Percentiles rank a stretch among this genome's conserved stretches.
phyloP scores from a whole-genome alignment of 2,113 vertebrate species.

The Kryptolebias marmoratus region DNA sequence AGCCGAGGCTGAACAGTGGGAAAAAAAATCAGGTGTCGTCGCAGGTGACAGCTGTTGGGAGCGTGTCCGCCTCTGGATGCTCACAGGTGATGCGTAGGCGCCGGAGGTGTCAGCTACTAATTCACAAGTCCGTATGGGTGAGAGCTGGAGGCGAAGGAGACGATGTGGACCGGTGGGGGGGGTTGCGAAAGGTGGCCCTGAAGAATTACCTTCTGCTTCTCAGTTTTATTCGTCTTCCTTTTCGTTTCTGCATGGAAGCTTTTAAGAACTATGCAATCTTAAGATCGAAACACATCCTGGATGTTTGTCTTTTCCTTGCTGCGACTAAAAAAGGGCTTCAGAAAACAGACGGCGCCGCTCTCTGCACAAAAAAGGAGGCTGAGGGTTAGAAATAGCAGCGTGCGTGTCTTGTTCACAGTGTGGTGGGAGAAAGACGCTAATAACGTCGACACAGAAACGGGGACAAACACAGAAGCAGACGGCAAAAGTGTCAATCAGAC shows the following conservation, averaged over 20 bases:
- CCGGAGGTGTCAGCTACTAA: conserved; percentile 65
- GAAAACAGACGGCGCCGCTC: conserved; percentile 80
- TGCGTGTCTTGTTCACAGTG: conserved; percentile 36
- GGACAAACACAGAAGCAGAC: conserved; percentile 63
- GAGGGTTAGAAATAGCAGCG: conserved; percentile 70
- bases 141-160: conserved; percentile 42
- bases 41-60: conserved; percentile 53
- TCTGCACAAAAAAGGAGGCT: conserved; percentile 52
- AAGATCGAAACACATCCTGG: conserved; percentile 24
- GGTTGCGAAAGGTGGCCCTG: conserved; percentile 68
- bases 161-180: conserved; percentile 2
- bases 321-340: conserved; percentile 15
- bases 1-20: conserved; percentile 41
- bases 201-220: conserved; percentile 69
- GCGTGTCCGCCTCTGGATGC: conserved; percentile 35
- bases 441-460: conserved; percentile 51
- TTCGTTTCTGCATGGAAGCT: conserved; percentile 11
- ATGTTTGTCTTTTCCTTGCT: conserved; percentile 39
- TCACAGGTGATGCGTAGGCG: conserved; percentile 55
- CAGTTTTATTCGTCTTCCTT: conserved; percentile 14
- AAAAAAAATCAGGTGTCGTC: conserved; percentile 35
- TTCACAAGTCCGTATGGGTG: conserved; percentile 64
- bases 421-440: conserved; percentile 29
- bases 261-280: conserved; percentile 7
- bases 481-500: conserved; percentile 64